Conservation (phyloP, 2,888 invertebrate genomes). For the Amphiduros pacificus region DNA sequence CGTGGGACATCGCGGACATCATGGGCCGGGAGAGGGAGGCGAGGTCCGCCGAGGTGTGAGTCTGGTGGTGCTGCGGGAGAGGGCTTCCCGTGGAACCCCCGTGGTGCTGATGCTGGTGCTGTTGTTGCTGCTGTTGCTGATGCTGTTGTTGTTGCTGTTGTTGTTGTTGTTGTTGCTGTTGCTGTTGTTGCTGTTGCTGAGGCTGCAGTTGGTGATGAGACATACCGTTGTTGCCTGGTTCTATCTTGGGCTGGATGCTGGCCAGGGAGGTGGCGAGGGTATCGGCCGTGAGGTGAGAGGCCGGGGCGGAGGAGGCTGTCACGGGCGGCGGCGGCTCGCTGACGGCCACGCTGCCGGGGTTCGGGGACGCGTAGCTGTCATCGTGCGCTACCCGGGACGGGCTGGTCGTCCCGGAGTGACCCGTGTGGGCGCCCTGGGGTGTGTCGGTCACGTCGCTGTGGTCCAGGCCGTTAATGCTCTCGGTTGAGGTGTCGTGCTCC, state of each 20-base stretch:
- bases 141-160: neutral
- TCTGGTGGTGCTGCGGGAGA: neutral
- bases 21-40: conserved; percentile 10
- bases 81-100: neutral
- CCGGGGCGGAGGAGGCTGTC: too few species aligned
- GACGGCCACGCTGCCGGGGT: too few species aligned
- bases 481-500: neutral
- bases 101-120: conserved; percentile 3
- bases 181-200: conserved; percentile 7
- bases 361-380: too few species aligned
- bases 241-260: neutral
- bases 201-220: conserved; percentile 9
- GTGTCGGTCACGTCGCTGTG: neutral
- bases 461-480: neutral
- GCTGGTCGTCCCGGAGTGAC: conserved; percentile 3
- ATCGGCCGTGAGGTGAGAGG: neutral
- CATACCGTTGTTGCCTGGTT: neutral
- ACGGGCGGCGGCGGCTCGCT: too few species aligned
- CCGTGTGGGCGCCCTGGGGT: neutral
- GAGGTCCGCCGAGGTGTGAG: conserved; percentile 10
- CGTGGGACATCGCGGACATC: too few species aligned
- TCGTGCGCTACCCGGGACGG: conserved; percentile 3
- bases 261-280: neutral
- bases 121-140: neutral
- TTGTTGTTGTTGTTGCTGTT: conserved; percentile 9